Evolutionary conservation across 2,113 vertebrate species (phyloP).

Genomic region (Alligator sinensis): DNA sequence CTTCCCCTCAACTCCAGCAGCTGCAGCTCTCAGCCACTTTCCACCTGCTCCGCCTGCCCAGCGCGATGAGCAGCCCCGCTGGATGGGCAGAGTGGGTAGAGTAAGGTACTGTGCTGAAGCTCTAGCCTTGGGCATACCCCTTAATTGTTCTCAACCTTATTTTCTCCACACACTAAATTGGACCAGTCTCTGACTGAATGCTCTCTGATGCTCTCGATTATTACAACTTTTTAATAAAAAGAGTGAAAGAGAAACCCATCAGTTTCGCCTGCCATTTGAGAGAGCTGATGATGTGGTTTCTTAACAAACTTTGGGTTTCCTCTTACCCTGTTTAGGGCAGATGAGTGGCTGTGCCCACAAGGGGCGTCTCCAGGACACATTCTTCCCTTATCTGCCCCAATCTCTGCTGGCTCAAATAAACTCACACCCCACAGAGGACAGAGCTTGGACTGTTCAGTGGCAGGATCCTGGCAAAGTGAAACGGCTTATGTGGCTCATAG

Average conservation of each 20-base stretch:
- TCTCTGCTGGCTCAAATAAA: background rate
- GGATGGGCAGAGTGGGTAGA: too few relatives aligned
- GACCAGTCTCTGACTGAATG: background rate
- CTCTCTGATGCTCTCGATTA: background rate
- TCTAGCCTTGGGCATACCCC: background rate
- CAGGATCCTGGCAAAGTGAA: background rate
- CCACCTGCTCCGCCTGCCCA: too few relatives aligned
- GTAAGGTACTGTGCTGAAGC: background rate
- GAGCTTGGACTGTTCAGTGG: background rate
- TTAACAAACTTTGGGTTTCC: background rate
- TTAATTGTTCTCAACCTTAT: background rate
- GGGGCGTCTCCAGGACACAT: background rate
- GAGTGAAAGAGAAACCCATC: background rate
- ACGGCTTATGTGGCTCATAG: background rate
- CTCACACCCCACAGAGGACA: background rate
- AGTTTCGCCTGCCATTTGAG: background rate
- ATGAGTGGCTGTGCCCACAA: background rate
- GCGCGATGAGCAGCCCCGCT: too few relatives aligned
- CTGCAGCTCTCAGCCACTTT: too few relatives aligned
- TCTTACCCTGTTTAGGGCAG: background rate
- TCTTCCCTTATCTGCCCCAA: background rate
- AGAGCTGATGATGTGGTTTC: background rate
- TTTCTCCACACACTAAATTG: background rate
- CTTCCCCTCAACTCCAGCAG: too few relatives aligned
- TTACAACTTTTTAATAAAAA: background rate